These are phyloP conservation scores for Sminthurinus aureus DNA, from an alignment of 2,888 invertebrate genomes.

Conservation along the genomic window DNA sequence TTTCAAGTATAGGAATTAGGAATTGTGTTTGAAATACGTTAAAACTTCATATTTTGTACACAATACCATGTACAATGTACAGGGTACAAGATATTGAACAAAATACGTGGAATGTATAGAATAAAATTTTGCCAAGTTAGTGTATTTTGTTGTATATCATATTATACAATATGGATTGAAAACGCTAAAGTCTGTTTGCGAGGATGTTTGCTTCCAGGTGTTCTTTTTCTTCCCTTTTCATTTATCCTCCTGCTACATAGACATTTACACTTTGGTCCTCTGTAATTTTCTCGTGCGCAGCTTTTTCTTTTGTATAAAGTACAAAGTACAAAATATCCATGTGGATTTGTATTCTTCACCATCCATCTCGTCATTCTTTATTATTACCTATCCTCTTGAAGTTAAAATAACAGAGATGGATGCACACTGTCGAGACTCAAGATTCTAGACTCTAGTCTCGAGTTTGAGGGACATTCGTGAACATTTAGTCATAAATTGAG, in stretches of 20 bases:
- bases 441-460: too few species aligned
- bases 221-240: background rate
- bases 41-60: background rate
- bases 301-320: background rate
- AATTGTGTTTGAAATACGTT: background rate
- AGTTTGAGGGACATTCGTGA: too few species aligned
- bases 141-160: too few species aligned
- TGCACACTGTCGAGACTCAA: background rate
- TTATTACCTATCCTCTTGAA: background rate
- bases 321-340: too few species aligned
- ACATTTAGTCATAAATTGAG: background rate
- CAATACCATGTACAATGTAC: too few species aligned
- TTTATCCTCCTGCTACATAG: background rate
- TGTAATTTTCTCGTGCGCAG: background rate
- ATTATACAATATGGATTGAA: too few species aligned
- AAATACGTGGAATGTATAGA: too few species aligned
- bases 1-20: background rate
- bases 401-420: background rate
- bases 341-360: too few species aligned
- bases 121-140: too few species aligned
- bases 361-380: background rate
- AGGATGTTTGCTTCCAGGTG: slow-evolving; percentile 17
- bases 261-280: background rate
- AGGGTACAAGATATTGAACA: background rate
- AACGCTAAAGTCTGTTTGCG: background rate